Evolutionary conservation across 2,888 invertebrate species (phyloP).

Genomic region (Galeopsomyia nigrocyanea): DNA sequence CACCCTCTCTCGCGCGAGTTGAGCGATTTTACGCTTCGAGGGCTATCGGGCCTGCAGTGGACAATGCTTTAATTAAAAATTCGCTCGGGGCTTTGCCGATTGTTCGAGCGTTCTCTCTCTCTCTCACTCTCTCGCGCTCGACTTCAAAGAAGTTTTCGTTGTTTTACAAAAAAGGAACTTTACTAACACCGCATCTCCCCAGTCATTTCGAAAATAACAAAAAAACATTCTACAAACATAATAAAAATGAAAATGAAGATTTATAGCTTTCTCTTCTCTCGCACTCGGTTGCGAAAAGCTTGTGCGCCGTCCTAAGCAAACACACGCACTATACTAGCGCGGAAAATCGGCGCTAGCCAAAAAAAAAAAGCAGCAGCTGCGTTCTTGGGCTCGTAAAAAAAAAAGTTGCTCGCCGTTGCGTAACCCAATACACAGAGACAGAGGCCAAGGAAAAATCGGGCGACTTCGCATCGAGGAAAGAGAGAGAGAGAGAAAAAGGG

Average conservation of each 20-base stretch:
- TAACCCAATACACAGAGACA: slow-evolving; percentile 12
- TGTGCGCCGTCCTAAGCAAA: neutral
- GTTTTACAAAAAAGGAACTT: too few species aligned
- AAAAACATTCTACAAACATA: neutral
- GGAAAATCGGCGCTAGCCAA: neutral
- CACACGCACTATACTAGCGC: neutral
- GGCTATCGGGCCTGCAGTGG: neutral
- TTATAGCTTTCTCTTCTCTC: neutral
- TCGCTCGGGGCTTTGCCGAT: too few species aligned
- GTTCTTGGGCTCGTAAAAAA: slow-evolving; percentile 27
- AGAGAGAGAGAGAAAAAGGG: neutral
- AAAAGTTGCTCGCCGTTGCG: slow-evolving; percentile 35
- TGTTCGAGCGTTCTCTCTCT: too few species aligned
- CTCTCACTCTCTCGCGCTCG: too few species aligned
- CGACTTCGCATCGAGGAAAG: too few species aligned
- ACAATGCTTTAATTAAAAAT: too few species aligned
- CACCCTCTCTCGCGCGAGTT: neutral
- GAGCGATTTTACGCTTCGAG: neutral
- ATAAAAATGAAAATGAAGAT: slow-evolving; percentile 19
- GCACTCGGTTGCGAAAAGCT: neutral
- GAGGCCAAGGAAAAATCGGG: too few species aligned
- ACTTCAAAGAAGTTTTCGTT: too few species aligned
- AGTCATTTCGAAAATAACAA: neutral
- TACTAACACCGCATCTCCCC: too few species aligned
- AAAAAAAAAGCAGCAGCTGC: slow-evolving; percentile 32